These are phyloP conservation scores for Leucopsar rothschildi DNA, from an alignment of 2,113 vertebrate genomes.

Conservation along the genomic window DNA sequence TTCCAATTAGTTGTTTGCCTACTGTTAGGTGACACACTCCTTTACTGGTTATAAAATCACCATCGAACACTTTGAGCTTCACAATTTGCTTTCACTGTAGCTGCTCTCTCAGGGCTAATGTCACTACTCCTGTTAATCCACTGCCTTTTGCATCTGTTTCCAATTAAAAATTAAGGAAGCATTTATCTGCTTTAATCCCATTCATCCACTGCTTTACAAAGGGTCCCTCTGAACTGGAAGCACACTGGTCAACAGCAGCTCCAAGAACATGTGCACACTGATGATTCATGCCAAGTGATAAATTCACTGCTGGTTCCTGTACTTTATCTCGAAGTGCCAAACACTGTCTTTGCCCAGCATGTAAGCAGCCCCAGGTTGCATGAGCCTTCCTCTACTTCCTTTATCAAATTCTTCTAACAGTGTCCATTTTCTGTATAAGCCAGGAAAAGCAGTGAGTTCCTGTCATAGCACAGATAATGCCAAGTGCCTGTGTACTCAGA, in stretches of 20 bases:
- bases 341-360: not conserved
- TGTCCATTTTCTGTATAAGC: not conserved
- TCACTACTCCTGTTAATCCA: conserved; percentile 1
- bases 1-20: not conserved
- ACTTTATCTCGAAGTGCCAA: not conserved
- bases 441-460: not conserved
- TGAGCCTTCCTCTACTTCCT: not conserved
- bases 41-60: not conserved
- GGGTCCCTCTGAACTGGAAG: not conserved
- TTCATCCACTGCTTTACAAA: not conserved
- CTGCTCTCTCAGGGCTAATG: not conserved
- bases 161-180: conserved; percentile 24
- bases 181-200: not conserved
- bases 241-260: not conserved
- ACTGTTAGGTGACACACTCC: not conserved
- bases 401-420: not conserved
- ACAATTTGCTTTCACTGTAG: not conserved
- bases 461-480: not conserved
- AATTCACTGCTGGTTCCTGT: not conserved
- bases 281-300: not conserved
- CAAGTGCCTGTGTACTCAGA: not conserved
- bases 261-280: rapidly evolving
- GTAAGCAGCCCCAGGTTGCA: not conserved
- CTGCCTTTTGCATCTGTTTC: not conserved
- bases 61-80: not conserved